Percentiles rank a stretch among this genome's conserved stretches.
phyloP scores from a whole-genome alignment of 2,113 vertebrate species.

The Trogon surrucura region DNA sequence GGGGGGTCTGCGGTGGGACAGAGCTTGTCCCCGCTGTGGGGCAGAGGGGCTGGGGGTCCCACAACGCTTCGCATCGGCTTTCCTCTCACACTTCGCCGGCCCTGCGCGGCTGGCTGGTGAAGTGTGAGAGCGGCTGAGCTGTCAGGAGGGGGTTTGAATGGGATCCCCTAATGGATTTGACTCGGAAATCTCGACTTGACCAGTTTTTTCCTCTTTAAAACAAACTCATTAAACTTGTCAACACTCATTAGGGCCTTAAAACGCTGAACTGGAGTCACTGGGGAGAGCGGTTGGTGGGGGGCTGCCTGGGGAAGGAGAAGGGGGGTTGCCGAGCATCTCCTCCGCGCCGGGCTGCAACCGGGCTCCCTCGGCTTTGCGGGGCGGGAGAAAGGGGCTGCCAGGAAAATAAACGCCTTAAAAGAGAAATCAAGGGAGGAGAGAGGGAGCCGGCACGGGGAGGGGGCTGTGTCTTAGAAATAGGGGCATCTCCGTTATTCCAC shows the following conservation, averaged over 20 bases:
- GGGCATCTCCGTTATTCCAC: background rate
- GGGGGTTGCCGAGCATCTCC: background rate
- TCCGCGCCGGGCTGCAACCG: background rate
- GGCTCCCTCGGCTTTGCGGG: background rate
- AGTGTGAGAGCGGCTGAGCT: slow-evolving; percentile 79
- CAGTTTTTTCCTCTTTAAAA: slow-evolving; percentile 88
- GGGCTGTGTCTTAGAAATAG: background rate
- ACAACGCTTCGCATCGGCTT: too few relatives aligned
- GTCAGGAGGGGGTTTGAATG: slow-evolving; percentile 82
- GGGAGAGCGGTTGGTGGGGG: slow-evolving; percentile 63
- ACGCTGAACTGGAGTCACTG: slow-evolving; percentile 81
- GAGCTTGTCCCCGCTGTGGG: background rate
- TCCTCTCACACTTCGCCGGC: background rate
- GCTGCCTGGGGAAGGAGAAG: background rate
- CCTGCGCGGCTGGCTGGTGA: slow-evolving; percentile 18
- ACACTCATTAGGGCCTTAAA: slow-evolving; percentile 92
- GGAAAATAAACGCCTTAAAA: slow-evolving; percentile 37
- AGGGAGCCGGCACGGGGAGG: slow-evolving; percentile 2
- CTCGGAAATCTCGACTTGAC: slow-evolving; percentile 95
- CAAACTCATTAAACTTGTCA: slow-evolving; percentile 97
- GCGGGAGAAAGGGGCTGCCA: background rate
- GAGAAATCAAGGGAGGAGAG: slow-evolving; percentile 55
- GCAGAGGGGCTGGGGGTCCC: background rate
- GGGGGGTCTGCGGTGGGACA: too few relatives aligned
- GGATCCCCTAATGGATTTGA: slow-evolving; percentile 88